phyloP scores from a whole-genome alignment of 2,113 vertebrate genomes.

The Xyrauchen texanus region DNA sequence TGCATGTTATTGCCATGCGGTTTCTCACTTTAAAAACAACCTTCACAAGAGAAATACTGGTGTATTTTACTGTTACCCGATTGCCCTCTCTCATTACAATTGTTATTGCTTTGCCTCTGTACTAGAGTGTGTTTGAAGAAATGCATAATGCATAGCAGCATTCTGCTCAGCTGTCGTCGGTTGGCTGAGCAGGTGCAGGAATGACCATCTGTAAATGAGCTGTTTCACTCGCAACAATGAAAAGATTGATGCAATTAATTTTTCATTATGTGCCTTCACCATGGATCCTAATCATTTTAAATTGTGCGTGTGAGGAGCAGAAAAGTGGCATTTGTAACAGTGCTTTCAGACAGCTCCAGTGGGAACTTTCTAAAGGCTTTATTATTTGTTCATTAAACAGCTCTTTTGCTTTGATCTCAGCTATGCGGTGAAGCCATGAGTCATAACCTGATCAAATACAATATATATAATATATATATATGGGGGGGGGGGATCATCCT shows the following conservation, averaged over 20 bases:
- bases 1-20: background rate
- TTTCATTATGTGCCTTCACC: slow-evolving; percentile 79
- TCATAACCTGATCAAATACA: background rate
- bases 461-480: background rate
- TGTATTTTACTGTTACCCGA: slow-evolving; percentile 41
- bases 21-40: background rate
- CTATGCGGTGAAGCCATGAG: background rate
- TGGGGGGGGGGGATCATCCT: background rate
- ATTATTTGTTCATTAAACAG: slow-evolving; percentile 24
- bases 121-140: slow-evolving; percentile 42
- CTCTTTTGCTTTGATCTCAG: slow-evolving; percentile 1
- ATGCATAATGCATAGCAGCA: slow-evolving; percentile 69
- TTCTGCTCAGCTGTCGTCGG: slow-evolving; percentile 74
- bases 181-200: slow-evolving; percentile 80
- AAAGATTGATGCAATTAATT: slow-evolving; percentile 85
- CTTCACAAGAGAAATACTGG: background rate
- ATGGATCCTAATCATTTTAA: slow-evolving; percentile 78
- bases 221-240: slow-evolving; percentile 78
- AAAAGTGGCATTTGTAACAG: slow-evolving; percentile 33
- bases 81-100: slow-evolving; percentile 44
- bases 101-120: slow-evolving; percentile 49
- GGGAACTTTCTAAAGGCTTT: slow-evolving; percentile 10
- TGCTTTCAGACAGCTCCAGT: slow-evolving; percentile 7
- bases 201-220: slow-evolving; percentile 82
- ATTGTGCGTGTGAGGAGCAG: slow-evolving; percentile 52